A percentile compares a stretch with the other conserved stretches of the same genome.
phyloP scores from a whole-genome alignment of 1,140 invertebrate species.

The Trichonephila inaurata region DNA sequence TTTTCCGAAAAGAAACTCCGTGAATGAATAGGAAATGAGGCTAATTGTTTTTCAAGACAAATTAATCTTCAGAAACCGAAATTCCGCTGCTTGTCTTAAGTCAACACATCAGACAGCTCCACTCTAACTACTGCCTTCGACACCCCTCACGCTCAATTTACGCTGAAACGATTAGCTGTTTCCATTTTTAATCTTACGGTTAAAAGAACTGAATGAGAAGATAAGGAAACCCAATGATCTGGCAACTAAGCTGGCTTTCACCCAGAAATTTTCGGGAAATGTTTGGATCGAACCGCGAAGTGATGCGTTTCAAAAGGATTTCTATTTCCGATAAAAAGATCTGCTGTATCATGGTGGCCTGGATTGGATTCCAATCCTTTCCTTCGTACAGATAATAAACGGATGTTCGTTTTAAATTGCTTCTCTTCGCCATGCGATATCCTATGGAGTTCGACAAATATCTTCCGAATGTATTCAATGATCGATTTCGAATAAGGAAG shows the following conservation, averaged over 20 bases:
- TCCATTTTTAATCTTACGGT: constrained; percentile 38
- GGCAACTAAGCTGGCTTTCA: not conserved
- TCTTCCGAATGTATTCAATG: not conserved
- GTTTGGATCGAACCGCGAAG: constrained; percentile 36
- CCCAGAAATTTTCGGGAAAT: constrained; percentile 36
- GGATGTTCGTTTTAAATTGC: constrained; percentile 40
- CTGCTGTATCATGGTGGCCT: too few relatives aligned
- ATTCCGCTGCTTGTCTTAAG: not conserved
- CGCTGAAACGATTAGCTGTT: not conserved
- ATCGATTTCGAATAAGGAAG: not conserved
- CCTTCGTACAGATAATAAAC: constrained; percentile 11
- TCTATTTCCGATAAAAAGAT: constrained; percentile 31
- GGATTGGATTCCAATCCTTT: constrained; percentile 36
- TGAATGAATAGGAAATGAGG: not conserved
- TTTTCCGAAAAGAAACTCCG: too few relatives aligned
- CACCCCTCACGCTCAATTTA: not conserved
- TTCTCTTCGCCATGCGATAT: not conserved
- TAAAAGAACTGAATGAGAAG: constrained; percentile 11
- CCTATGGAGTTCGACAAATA: constrained; percentile 4
- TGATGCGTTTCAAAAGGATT: not conserved
- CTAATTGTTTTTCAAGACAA: not conserved
- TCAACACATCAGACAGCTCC: not conserved
- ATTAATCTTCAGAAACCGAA: not conserved
- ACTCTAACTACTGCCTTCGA: constrained; percentile 3
- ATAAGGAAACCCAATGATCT: constrained; percentile 32